Percentiles rank a stretch among this genome's conserved stretches.
Evolutionary conservation across 2,797 vertebrate genomes (phyloP).

Genomic region (Eupleurogrammus muticus): DNA sequence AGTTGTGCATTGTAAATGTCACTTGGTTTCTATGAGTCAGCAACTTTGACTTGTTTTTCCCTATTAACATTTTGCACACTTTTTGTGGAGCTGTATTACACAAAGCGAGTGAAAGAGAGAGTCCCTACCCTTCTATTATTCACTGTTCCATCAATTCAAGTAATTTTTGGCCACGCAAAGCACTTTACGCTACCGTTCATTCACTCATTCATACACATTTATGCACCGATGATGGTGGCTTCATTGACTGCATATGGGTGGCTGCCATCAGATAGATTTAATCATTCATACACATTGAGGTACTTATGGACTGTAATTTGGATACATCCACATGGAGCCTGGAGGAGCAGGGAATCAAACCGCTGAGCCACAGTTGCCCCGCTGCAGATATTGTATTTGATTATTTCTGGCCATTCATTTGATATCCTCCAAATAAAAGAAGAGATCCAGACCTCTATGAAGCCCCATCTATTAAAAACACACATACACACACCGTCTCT

Average conservation of each 20-base stretch:
- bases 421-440: conserved; percentile 23
- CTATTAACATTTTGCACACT: conserved; percentile 9
- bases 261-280: too few relatives aligned
- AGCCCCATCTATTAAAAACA: conserved; percentile 9
- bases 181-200: too few relatives aligned
- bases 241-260: too few relatives aligned
- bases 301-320: too few relatives aligned
- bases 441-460: conserved; percentile 1
- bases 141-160: neutral
- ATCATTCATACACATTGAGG: too few relatives aligned
- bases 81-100: neutral
- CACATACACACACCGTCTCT: neutral
- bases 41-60: conserved; percentile 8
- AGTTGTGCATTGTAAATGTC: conserved; percentile 61
- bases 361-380: too few relatives aligned
- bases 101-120: neutral
- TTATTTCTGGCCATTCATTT: conserved; percentile 2
- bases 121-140: neutral
- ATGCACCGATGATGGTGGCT: too few relatives aligned
- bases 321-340: too few relatives aligned
- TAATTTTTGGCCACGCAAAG: too few relatives aligned
- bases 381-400: conserved; percentile 13
- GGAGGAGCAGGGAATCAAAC: too few relatives aligned
- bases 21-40: conserved; percentile 52
- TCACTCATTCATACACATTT: too few relatives aligned